Conservation (phyloP, 1,140 invertebrate species). For the Atta texana region DNA sequence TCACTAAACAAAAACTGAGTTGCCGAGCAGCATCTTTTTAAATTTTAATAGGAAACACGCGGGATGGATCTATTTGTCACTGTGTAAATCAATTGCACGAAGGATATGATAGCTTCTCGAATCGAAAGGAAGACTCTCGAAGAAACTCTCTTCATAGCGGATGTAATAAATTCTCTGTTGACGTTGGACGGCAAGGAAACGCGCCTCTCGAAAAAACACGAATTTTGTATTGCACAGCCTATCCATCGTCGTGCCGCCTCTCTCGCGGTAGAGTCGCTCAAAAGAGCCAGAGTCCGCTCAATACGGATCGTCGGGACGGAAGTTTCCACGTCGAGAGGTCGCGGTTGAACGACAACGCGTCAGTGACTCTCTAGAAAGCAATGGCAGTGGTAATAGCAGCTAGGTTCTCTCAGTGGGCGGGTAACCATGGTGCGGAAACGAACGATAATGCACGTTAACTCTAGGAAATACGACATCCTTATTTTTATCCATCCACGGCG, state of each 20-base stretch:
- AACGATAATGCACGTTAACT: constrained; percentile 52
- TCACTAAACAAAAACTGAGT: constrained; percentile 16
- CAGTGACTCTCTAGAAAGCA: constrained; percentile 31
- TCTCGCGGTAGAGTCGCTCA: constrained; percentile 39
- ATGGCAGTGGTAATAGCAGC: background rate
- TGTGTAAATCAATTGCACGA: constrained; percentile 28
- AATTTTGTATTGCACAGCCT: constrained; percentile 38
- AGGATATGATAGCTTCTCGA: constrained; percentile 23
- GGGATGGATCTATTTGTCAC: constrained; percentile 34
- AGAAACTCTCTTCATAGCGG: background rate
- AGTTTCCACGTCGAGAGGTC: constrained; percentile 67
- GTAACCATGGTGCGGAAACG: constrained; percentile 5
- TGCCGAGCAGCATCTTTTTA: constrained; percentile 27
- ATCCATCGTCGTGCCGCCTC: constrained; percentile 4
- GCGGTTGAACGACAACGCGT: constrained; percentile 54
- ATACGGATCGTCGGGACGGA: constrained; percentile 66
- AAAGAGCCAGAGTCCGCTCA: constrained; percentile 48
- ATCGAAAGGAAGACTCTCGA: constrained; percentile 26
- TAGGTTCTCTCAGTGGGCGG: background rate
- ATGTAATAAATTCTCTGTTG: constrained; percentile 59
- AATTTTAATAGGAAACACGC: background rate
- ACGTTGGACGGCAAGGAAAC: constrained; percentile 19
- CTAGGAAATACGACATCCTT: constrained; percentile 40
- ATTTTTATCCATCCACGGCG: constrained; percentile 49
- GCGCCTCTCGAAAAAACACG: constrained; percentile 16